Conservation (phyloP, 2,888 invertebrate species). For the Eulithis prunata region DNA sequence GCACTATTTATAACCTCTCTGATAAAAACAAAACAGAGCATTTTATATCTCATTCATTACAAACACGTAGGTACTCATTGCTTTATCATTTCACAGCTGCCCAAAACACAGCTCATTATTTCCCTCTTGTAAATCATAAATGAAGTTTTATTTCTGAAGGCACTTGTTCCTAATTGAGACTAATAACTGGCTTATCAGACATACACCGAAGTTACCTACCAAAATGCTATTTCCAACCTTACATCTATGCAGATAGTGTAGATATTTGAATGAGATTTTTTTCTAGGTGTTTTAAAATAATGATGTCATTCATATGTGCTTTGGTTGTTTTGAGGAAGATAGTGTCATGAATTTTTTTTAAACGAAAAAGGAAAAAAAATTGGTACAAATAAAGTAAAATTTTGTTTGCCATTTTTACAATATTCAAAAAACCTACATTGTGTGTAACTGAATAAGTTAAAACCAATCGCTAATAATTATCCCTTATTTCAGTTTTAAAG, state of each 20-base stretch:
- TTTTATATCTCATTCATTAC: constrained; percentile 46
- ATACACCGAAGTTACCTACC: constrained; percentile 16
- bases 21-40: constrained; percentile 29
- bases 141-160: constrained; percentile 63
- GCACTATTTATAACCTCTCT: constrained; percentile 16
- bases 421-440: too few relatives aligned
- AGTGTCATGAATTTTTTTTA: not conserved
- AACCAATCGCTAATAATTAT: too few relatives aligned
- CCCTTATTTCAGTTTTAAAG: too few relatives aligned
- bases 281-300: constrained; percentile 38
- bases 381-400: too few relatives aligned
- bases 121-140: constrained; percentile 48
- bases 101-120: constrained; percentile 52
- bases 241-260: constrained; percentile 28
- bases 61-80: constrained; percentile 22
- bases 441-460: too few relatives aligned
- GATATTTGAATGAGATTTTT: constrained; percentile 21
- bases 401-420: too few relatives aligned
- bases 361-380: too few relatives aligned
- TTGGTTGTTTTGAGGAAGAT: not conserved
- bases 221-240: constrained; percentile 52
- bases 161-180: constrained; percentile 68
- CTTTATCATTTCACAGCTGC: constrained; percentile 51
- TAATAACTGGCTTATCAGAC: constrained; percentile 57
- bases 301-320: constrained; percentile 48